A percentile compares a stretch with the other conserved stretches of the same genome.
Conservation (phyloP, 2,797 vertebrate species). For the Acipenser transmontanus region DNA sequence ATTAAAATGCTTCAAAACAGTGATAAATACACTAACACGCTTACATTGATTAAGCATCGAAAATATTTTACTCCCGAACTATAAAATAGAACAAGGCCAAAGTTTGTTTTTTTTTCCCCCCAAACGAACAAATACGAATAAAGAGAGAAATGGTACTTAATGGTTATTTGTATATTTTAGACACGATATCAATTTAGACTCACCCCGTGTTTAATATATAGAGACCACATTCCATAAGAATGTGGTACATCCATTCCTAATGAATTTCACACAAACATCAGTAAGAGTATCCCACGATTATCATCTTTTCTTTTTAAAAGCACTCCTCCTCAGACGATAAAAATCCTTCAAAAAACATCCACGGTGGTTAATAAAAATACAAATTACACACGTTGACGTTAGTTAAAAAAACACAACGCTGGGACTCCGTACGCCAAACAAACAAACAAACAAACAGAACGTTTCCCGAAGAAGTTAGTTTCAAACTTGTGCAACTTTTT, state of each 20-base stretch:
- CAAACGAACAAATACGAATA: conserved; percentile 22
- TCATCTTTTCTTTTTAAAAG: conserved; percentile 20
- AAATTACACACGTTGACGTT: conserved; percentile 15
- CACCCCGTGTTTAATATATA: conserved; percentile 24
- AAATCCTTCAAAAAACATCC: conserved; percentile 27
- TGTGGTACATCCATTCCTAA: conserved; percentile 27
- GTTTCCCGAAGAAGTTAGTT: conserved; percentile 37
- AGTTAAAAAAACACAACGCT: conserved; percentile 31
- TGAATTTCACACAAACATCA: conserved; percentile 1
- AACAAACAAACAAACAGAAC: conserved; percentile 19
- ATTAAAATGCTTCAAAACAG: too few relatives aligned
- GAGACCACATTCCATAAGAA: conserved; percentile 15
- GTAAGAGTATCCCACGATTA: conserved; percentile 18
- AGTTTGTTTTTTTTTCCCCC: conserved; percentile 25
- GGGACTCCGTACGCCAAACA: conserved; percentile 19
- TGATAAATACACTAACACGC: too few relatives aligned
- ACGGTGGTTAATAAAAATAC: conserved; percentile 17
- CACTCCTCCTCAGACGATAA: conserved; percentile 33
- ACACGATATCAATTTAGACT: conserved; percentile 28
- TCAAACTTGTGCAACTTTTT: conserved; percentile 40
- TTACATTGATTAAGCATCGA: too few relatives aligned
- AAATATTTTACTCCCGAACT: too few relatives aligned
- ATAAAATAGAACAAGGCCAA: conserved; percentile 23
- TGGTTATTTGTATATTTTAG: neutral
- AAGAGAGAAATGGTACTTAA: conserved; percentile 11